Conservation (phyloP, 2,113 vertebrate species). For the Lampris incognitus region DNA sequence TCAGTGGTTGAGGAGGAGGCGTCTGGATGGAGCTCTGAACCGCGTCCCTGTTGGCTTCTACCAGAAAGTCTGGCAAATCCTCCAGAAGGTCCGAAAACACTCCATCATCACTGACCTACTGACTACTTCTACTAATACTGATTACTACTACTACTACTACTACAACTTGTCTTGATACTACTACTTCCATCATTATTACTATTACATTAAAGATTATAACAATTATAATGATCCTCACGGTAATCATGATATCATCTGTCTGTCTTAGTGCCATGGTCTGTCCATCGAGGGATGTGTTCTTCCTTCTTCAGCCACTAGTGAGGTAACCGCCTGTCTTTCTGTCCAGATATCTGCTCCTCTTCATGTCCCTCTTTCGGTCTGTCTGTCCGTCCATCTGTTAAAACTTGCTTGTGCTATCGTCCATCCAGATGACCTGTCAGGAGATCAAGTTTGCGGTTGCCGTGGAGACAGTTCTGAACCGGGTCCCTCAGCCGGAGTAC, state of each 20-base stretch:
- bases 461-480: slow-evolving; percentile 89
- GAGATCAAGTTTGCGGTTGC: slow-evolving; percentile 92
- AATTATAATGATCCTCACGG: too few relatives aligned
- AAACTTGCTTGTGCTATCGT: neutral
- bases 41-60: slow-evolving; percentile 91
- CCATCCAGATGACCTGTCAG: slow-evolving; percentile 88
- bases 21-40: slow-evolving; percentile 89
- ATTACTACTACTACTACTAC: too few relatives aligned
- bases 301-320: slow-evolving; percentile 88
- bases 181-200: too few relatives aligned
- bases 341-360: too few relatives aligned
- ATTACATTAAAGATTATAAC: too few relatives aligned
- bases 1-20: slow-evolving; percentile 88
- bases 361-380: too few relatives aligned
- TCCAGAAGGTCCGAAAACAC: slow-evolving; percentile 84
- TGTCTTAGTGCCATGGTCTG: slow-evolving; percentile 87
- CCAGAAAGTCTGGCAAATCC: slow-evolving; percentile 89
- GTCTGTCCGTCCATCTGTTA: neutral
- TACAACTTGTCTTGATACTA: too few relatives aligned
- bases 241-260: neutral
- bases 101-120: too few relatives aligned
- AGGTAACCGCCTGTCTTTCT: slow-evolving; percentile 76
- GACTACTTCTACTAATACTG: too few relatives aligned
- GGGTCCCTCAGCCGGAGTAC: slow-evolving; percentile 90
- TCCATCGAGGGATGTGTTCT: slow-evolving; percentile 90